phyloP scores from a whole-genome alignment of 2,888 invertebrate species.

The Trichogramma evanescens region DNA sequence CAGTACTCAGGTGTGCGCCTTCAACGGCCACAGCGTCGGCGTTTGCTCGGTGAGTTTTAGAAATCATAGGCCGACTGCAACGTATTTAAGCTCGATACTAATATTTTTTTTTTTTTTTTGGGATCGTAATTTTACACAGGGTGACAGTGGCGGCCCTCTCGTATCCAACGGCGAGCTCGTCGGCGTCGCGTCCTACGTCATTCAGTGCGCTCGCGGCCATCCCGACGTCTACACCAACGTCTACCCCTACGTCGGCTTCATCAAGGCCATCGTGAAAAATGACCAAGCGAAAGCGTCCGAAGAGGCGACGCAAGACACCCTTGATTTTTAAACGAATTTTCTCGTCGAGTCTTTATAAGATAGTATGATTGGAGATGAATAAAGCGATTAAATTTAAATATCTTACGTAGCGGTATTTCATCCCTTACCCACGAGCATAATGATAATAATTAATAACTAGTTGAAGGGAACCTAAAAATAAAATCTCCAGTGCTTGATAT shows the following conservation, averaged over 20 bases:
- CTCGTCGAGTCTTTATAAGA: too few species aligned
- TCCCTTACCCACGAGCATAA: too few species aligned
- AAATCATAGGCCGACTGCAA: not conserved
- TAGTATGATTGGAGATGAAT: too few species aligned
- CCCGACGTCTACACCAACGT: conserved; percentile 18
- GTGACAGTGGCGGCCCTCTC: conserved; percentile 17
- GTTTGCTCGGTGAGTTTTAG: conserved; percentile 12
- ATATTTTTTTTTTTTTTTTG: not conserved
- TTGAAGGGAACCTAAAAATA: too few species aligned
- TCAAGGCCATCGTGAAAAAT: not conserved
- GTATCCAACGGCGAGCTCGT: conserved; percentile 7
- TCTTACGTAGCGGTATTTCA: too few species aligned
- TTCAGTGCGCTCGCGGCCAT: conserved; percentile 9
- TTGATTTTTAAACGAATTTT: too few species aligned
- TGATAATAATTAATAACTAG: too few species aligned
- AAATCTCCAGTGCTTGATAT: too few species aligned
- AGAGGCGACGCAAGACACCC: too few species aligned
- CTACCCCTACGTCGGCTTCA: conserved; percentile 3
- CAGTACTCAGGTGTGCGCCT: conserved; percentile 9
- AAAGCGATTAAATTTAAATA: too few species aligned
- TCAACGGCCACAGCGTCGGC: conserved; percentile 1
- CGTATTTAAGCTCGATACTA: not conserved
- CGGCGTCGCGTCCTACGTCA: conserved; percentile 14
- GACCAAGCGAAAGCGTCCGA: too few species aligned
- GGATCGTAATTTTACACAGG: not conserved